Percentiles rank a stretch among this genome's conserved stretches.
Conservation (phyloP, 2,888 invertebrate species). For the Linnaemya tessellans region DNA sequence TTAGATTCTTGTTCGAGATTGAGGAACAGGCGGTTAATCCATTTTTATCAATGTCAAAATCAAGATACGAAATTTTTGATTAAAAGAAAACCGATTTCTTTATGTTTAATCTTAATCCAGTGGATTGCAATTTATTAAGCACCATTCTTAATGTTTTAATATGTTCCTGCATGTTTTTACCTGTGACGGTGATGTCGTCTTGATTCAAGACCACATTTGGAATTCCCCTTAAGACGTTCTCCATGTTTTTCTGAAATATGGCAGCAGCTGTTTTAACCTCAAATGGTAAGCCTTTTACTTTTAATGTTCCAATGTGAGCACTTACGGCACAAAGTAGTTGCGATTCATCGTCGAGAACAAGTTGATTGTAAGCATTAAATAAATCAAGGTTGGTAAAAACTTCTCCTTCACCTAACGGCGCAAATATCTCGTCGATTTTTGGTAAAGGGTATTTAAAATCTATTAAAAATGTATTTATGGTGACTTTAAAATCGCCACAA, state of each 20-base stretch:
- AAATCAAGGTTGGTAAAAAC: neutral
- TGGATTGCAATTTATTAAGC: constrained; percentile 55
- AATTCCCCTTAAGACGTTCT: neutral
- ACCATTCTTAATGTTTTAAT: constrained; percentile 54
- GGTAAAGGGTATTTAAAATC: constrained; percentile 12
- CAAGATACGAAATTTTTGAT: too few species aligned
- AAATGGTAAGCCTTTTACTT: too few species aligned
- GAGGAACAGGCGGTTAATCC: too few species aligned
- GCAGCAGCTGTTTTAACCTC: too few species aligned
- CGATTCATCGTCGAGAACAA: constrained; percentile 24
- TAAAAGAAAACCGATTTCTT: constrained; percentile 67
- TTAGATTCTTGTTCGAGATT: too few species aligned
- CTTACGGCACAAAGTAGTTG: constrained; percentile 44
- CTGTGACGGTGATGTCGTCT: neutral
- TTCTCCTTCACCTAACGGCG: neutral
- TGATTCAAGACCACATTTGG: neutral
- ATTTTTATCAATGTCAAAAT: too few species aligned
- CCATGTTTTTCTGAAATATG: too few species aligned
- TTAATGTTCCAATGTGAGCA: constrained; percentile 25
- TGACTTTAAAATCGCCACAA: too few species aligned
- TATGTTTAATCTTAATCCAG: constrained; percentile 74
- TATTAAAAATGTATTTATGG: constrained; percentile 1
- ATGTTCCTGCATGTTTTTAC: too few species aligned
- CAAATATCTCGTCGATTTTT: too few species aligned
- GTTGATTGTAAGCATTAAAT: neutral